Evolutionary conservation across 2,113 vertebrate genomes (phyloP).

Genomic region (Petrocephalus zakoni): DNA sequence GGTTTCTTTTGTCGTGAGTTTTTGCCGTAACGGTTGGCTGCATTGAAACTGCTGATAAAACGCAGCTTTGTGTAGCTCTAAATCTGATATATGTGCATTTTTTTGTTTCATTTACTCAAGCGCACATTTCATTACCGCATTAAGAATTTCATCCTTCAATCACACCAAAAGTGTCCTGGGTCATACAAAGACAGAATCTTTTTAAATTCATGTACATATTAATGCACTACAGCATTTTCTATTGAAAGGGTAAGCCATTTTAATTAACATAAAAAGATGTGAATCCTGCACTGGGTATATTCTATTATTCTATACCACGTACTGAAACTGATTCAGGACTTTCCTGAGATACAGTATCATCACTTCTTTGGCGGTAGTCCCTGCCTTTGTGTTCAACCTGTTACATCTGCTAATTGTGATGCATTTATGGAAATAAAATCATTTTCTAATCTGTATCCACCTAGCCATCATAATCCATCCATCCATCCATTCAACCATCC

Average conservation of each 20-base stretch:
- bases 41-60: constrained; percentile 20
- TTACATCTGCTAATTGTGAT: neutral
- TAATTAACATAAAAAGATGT: neutral
- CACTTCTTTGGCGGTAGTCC: neutral
- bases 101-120: neutral
- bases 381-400: neutral
- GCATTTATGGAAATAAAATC: neutral
- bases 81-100: neutral
- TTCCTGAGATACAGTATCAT: neutral
- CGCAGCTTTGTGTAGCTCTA: neutral
- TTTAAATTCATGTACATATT: neutral
- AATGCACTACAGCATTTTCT: neutral
- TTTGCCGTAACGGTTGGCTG: neutral
- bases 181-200: neutral
- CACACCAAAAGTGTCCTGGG: neutral
- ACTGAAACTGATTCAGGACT: neutral
- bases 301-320: neutral
- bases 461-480: neutral
- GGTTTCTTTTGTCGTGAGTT: constrained; percentile 2
- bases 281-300: neutral
- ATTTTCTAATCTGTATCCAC: neutral
- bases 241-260: neutral
- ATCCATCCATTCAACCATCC: neutral
- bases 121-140: neutral
- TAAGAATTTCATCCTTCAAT: neutral